Conservation (phyloP, 2,113 vertebrate species). For the Phalacrocorax carbo region DNA sequence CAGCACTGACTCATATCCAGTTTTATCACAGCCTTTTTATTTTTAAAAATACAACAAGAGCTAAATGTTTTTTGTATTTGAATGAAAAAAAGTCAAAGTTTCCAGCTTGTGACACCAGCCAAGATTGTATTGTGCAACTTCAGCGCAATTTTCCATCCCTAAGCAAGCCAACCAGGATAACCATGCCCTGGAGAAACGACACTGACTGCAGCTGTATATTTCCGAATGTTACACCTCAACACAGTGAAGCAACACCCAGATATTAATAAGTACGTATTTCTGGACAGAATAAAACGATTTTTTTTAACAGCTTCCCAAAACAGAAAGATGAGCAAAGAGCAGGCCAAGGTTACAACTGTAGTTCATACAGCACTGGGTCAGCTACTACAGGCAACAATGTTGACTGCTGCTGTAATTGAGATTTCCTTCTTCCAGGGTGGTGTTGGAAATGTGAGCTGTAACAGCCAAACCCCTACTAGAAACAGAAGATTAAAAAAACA, state of each 20-base stretch:
- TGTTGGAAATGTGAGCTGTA: neutral
- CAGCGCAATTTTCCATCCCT: slow-evolving; percentile 42
- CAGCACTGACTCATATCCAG: neutral
- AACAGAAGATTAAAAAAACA: neutral
- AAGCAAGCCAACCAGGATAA: neutral
- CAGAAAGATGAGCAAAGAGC: neutral
- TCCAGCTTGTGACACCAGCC: slow-evolving; percentile 29
- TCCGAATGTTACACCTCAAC: neutral
- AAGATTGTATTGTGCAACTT: neutral
- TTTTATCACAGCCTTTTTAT: neutral
- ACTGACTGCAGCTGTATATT: neutral
- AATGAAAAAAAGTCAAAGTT: neutral
- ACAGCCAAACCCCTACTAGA: neutral
- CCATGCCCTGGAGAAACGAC: neutral
- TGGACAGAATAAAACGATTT: neutral
- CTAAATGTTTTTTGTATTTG: neutral
- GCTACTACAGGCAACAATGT: neutral
- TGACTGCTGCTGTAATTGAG: neutral
- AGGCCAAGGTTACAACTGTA: neutral
- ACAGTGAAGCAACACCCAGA: neutral
- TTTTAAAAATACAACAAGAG: neutral
- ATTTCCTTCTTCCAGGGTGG: neutral
- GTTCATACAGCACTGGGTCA: neutral
- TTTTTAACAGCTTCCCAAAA: slow-evolving; percentile 9
- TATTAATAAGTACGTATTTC: neutral